Percentiles rank a stretch among this genome's conserved stretches.
These are phyloP conservation scores for Hycleus phaleratus DNA, from an alignment of 1,140 invertebrate genomes.

Conservation along the genomic window DNA sequence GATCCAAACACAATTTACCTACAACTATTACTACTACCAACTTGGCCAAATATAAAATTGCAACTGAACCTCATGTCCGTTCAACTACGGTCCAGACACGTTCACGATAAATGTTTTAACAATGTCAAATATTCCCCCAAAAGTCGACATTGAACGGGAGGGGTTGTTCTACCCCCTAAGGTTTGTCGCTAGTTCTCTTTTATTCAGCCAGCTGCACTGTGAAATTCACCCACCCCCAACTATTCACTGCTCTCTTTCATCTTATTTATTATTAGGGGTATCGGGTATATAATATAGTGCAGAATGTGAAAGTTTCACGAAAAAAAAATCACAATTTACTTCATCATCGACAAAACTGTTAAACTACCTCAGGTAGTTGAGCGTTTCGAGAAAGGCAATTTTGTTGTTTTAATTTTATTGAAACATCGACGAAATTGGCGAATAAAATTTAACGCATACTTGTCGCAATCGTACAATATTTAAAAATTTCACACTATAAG, in stretches of 20 bases:
- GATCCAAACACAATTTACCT: not conserved
- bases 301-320: slow-evolving; percentile 30
- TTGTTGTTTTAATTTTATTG: not conserved
- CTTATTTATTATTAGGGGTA: slow-evolving; percentile 34
- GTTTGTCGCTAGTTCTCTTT: slow-evolving; percentile 37
- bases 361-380: not conserved
- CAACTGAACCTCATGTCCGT: slow-evolving; percentile 25
- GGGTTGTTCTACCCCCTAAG: slow-evolving; percentile 35
- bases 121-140: slow-evolving; percentile 38
- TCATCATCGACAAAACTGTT: too few species aligned
- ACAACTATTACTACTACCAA: not conserved
- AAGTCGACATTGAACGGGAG: slow-evolving; percentile 25
- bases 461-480: slow-evolving; percentile 2
- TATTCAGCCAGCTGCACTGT: slow-evolving; percentile 39
- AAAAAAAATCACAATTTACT: too few species aligned
- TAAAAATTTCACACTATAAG: slow-evolving; percentile 18
- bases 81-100: slow-evolving; percentile 28
- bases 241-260: slow-evolving; percentile 36
- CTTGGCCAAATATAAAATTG: slow-evolving; percentile 14
- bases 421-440: not conserved
- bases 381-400: not conserved
- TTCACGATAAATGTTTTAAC: slow-evolving; percentile 37
- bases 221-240: slow-evolving; percentile 37
- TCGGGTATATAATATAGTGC: slow-evolving; percentile 14
- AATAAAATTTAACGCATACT: slow-evolving; percentile 9